Evolutionary conservation across 2,797 vertebrate genomes (phyloP), one percentile per base, ranked within the genome.

Genomic region (Pogonophryne albipinna): DNA sequence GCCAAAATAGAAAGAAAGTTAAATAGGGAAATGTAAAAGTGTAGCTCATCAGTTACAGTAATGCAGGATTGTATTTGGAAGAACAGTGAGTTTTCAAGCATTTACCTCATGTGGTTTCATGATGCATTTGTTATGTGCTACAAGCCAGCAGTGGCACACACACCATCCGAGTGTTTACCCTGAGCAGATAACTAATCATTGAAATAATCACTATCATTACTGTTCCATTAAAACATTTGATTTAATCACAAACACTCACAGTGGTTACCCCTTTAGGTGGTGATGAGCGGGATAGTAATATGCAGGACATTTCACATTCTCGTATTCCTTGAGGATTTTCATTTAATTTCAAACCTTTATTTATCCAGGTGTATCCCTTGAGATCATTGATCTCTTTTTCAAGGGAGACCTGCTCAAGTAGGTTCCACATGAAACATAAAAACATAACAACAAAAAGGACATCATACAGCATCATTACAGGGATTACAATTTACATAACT

Each of bases 161-260:
- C 9, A 17, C 3, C 27, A 14, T 13, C 49, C 17, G 19, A 47
- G 34, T 68, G 58, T 83, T 77, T 77, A 51, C 51, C 45, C 56
- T 63, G 10, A 68, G 20, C 11, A 55, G 23, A 71, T 41, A n/a
- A n/a, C n/a, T 79, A 66, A 63, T 76, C 27, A 62, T 7, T 74
- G 31, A 52, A 70, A 64, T 77, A 31, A 71, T 74, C 42, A 55
- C 60, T 59, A 61, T 58, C 41, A 77, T 77, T 27, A 69, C 69
- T 0, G 14, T 55, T 38, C 62, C 51, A 74, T 80, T 79, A 71
- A 74, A 71, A 74, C 66, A 57, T 81, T 55, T 66, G 49, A 61
- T 76, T 75, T 20, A 69, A 79, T 78, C 38, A 41, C 53, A 65
- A 82, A 79, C 56, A 64, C 59, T 67, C 65, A 77, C 34, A 61